Evolutionary conservation across 2,797 vertebrate species (phyloP).

Genomic region (Bradypodion pumilum): DNA sequence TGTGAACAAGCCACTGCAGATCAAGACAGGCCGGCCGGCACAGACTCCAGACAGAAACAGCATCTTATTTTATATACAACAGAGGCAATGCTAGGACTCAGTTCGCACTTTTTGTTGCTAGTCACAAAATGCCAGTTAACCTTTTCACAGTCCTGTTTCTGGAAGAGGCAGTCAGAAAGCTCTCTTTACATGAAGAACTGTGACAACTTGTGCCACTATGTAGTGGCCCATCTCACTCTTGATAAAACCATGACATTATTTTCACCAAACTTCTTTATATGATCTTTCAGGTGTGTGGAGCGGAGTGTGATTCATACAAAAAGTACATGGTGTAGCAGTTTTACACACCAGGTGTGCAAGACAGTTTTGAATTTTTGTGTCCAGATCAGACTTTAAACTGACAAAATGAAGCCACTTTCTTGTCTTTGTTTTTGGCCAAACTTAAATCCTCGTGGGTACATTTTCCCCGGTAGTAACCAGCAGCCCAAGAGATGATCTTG

Average conservation of each 20-base stretch:
- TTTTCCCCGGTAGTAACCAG: no score
- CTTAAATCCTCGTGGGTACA: no score
- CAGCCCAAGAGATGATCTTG: no score
- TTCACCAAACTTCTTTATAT: no score
- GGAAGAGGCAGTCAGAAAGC: not conserved
- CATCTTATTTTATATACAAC: not conserved
- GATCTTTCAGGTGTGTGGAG: not conserved
- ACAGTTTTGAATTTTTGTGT: no score
- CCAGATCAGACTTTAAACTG: no score
- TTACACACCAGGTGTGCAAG: not conserved
- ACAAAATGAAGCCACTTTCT: no score
- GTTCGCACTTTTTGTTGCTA: not conserved
- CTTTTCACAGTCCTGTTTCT: not conserved
- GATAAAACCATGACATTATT: no score
- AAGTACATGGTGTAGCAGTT: not conserved
- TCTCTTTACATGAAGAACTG: no score
- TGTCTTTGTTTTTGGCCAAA: no score
- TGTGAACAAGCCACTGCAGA: not conserved
- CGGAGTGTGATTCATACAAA: no score
- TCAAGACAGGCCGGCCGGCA: not conserved
- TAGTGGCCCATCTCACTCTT: no score
- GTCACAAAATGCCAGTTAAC: not conserved
- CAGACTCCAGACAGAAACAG: not conserved
- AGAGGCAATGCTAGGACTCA: not conserved
- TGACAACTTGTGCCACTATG: not conserved